Conservation (phyloP, 2,797 vertebrate genomes). For the Chaunax sp. region DNA sequence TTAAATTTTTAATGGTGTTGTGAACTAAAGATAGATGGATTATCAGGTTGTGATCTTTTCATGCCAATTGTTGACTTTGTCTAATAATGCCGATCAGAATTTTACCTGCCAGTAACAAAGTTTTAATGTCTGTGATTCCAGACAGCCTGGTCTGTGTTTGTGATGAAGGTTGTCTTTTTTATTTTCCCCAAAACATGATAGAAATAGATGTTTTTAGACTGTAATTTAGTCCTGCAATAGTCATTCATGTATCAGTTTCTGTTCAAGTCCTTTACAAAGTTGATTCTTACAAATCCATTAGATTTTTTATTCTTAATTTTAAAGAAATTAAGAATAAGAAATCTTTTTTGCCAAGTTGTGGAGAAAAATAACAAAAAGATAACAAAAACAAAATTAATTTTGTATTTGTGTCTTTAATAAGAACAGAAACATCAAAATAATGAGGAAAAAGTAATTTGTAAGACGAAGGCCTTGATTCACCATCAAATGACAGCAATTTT, state of each 20-base stretch:
- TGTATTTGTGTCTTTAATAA: neutral
- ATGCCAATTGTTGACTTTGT: neutral
- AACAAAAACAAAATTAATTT: neutral
- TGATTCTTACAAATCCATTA: neutral
- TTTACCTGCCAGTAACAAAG: neutral
- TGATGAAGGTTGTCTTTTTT: neutral
- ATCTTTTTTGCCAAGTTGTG: neutral
- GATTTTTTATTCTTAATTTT: neutral
- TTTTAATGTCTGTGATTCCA: neutral
- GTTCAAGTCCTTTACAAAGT: too few species aligned
- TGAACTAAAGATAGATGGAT: neutral
- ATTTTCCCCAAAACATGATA: too few species aligned
- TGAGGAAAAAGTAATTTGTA: neutral
- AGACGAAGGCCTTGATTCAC: neutral
- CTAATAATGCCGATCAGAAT: neutral
- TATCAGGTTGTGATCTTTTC: conserved; percentile 9
- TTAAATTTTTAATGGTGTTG: conserved; percentile 12
- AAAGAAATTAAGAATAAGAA: too few species aligned
- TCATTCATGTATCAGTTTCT: too few species aligned
- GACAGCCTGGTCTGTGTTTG: neutral
- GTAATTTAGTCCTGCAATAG: too few species aligned
- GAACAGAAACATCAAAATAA: neutral
- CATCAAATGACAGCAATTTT: neutral
- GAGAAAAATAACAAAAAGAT: neutral
- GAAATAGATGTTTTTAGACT: too few species aligned